These are phyloP conservation scores for Myotis vivesi DNA, from an alignment of 2,797 vertebrate genomes.

Conservation along the genomic window DNA sequence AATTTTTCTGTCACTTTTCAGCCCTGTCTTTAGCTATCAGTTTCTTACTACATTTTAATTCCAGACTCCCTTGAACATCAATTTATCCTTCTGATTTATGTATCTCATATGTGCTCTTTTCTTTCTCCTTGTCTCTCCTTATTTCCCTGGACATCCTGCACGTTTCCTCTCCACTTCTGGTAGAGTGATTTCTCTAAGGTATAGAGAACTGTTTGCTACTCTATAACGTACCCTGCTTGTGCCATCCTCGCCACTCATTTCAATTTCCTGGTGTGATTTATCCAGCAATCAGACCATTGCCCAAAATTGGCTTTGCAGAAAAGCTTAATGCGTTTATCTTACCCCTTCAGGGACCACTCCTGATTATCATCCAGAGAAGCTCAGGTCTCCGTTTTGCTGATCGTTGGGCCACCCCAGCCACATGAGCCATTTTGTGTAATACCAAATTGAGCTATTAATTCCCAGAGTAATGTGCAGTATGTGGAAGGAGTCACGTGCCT, in stretches of 20 bases:
- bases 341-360: neutral
- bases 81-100: constrained; percentile 64
- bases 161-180: neutral
- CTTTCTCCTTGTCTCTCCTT: constrained; percentile 51
- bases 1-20: neutral
- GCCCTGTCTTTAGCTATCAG: neutral
- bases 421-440: neutral
- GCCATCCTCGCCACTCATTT: constrained; percentile 50
- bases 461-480: neutral
- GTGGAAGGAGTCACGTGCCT: neutral
- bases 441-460: constrained; percentile 27
- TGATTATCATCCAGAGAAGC: neutral
- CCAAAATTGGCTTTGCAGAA: constrained; percentile 56
- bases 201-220: constrained; percentile 27
- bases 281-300: constrained; percentile 61
- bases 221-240: neutral
- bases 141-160: constrained; percentile 67
- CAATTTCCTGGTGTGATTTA: constrained; percentile 71
- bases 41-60: constrained; percentile 51
- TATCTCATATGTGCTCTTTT: constrained; percentile 43
- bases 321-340: constrained; percentile 4
- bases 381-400: constrained; percentile 36
- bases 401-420: neutral
- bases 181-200: constrained; percentile 61
- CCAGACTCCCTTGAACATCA: neutral